A percentile compares a stretch with the other conserved stretches of the same genome.
phyloP scores from a whole-genome alignment of 2,797 vertebrate genomes.

The Oceanodroma leucorhoa region DNA sequence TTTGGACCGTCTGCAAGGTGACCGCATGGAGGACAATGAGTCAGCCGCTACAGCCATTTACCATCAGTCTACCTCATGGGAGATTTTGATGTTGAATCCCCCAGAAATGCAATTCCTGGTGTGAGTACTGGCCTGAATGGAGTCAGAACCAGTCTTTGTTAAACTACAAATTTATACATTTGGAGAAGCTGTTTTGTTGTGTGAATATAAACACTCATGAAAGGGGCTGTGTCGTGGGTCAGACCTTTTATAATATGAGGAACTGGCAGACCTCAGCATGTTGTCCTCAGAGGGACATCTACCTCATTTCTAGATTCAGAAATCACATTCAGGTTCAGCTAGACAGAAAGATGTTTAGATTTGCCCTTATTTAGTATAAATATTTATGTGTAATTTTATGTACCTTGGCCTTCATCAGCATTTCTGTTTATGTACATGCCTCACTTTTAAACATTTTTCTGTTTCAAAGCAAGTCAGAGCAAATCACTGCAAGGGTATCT shows the following conservation, averaged over 20 bases:
- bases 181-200: background rate
- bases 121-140: background rate
- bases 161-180: background rate
- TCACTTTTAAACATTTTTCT: background rate
- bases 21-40: background rate
- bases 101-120: background rate
- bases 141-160: background rate
- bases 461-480: background rate
- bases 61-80: background rate
- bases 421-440: background rate
- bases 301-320: background rate
- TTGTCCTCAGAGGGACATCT: background rate
- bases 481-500: background rate
- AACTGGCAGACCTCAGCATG: background rate
- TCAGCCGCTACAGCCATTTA: background rate
- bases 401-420: background rate
- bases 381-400: background rate
- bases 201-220: background rate
- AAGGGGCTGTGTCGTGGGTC: background rate
- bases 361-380: background rate
- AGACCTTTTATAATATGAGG: background rate
- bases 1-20: background rate
- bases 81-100: background rate
- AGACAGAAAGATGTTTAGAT: background rate
- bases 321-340: background rate